Evolutionary conservation across 2,888 invertebrate genomes (phyloP).

Genomic region (Dascillus cervinus): DNA sequence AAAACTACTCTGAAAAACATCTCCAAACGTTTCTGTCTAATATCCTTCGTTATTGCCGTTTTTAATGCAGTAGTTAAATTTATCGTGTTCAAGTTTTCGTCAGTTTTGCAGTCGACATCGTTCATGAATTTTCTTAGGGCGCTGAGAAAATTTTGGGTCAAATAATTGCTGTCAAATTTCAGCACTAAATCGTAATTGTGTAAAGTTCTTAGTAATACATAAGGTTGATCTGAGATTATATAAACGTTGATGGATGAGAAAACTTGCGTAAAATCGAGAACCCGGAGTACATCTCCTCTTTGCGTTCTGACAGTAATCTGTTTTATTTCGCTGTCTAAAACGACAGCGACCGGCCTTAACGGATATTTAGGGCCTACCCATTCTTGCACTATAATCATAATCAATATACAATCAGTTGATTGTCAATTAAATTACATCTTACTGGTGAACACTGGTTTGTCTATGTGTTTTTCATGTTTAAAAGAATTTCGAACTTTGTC

Average conservation of each 20-base stretch:
- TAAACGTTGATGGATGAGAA: constrained; percentile 30
- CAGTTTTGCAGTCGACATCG: too few species aligned
- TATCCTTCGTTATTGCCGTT: constrained; percentile 41
- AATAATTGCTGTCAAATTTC: constrained; percentile 40
- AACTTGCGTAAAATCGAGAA: constrained; percentile 35
- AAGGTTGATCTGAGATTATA: constrained; percentile 35
- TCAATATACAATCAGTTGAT: too few species aligned
- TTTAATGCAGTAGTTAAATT: constrained; percentile 31
- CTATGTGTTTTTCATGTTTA: constrained; percentile 17
- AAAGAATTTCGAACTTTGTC: constrained; percentile 20
- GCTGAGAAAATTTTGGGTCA: constrained; percentile 37
- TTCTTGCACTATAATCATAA: constrained; percentile 26
- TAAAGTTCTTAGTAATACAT: constrained; percentile 39
- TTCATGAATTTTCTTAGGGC: constrained; percentile 38
- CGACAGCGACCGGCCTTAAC: constrained; percentile 36
- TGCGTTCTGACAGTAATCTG: constrained; percentile 39
- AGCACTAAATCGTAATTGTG: constrained; percentile 50
- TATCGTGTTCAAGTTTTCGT: too few species aligned
- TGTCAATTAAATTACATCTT: constrained; percentile 6
- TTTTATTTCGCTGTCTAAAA: constrained; percentile 31
- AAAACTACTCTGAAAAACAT: constrained; percentile 50
- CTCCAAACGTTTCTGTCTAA: constrained; percentile 45
- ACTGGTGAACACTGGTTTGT: constrained; percentile 25
- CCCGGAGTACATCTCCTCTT: constrained; percentile 38
- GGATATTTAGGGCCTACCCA: constrained; percentile 38